A percentile compares a stretch with the other conserved stretches of the same genome.
Conservation (phyloP, 2,888 invertebrate species). For the Sphaeridia pumilis region DNA sequence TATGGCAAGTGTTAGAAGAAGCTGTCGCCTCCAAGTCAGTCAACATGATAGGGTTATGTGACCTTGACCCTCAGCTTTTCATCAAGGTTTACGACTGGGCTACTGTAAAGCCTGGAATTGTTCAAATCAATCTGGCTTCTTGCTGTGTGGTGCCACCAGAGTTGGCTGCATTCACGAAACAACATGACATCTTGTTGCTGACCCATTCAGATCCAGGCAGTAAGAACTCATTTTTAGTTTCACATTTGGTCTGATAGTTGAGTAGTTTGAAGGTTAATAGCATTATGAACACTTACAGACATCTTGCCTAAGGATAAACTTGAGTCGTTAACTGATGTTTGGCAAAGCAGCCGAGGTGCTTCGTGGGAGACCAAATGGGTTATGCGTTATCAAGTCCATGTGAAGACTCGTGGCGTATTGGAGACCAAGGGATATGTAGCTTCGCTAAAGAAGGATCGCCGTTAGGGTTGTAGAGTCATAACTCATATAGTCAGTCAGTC, state of each 20-base stretch:
- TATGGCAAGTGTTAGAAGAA: conserved; percentile 67
- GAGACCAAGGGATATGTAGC: conserved; percentile 76
- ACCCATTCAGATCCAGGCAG: conserved; percentile 91
- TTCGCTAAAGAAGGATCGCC: neutral
- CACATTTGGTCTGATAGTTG: neutral
- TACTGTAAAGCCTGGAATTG: conserved; percentile 67
- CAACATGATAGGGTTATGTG: conserved; percentile 70
- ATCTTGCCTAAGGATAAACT: conserved; percentile 34
- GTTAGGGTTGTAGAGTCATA: neutral
- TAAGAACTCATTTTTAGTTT: conserved; percentile 40
- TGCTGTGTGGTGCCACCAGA: conserved; percentile 91
- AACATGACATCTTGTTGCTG: conserved; percentile 79
- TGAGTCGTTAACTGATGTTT: conserved; percentile 23
- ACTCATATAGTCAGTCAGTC: too few relatives aligned
- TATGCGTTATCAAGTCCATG: conserved; percentile 72
- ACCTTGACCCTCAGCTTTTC: conserved; percentile 72
- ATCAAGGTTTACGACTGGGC: conserved; percentile 64
- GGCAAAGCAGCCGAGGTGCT: conserved; percentile 40
- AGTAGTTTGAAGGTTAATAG: neutral
- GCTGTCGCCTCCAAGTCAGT: conserved; percentile 55
- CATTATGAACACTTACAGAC: conserved; percentile 13
- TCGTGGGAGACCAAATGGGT: conserved; percentile 57
- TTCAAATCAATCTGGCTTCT: conserved; percentile 82
- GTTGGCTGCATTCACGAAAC: conserved; percentile 76
- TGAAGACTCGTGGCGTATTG: conserved; percentile 82